A percentile compares a stretch with the other conserved stretches of the same genome.
Conservation (phyloP, 1,140 invertebrate genomes). For the Notospermus geniculatus region DNA sequence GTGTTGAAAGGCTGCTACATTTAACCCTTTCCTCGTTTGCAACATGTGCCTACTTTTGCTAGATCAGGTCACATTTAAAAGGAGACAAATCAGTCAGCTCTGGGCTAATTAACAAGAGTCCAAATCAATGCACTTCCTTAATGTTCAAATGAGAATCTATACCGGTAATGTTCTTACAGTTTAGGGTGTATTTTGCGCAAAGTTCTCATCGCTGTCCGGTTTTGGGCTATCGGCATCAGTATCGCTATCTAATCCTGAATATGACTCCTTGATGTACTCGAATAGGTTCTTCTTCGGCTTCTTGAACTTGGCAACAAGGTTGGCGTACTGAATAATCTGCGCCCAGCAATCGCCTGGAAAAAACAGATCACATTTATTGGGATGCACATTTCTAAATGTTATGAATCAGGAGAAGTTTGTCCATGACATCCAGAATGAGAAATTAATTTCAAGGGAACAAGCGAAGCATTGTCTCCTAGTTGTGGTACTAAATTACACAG, state of each 20-base stretch:
- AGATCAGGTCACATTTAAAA: no score
- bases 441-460: no score
- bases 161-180: neutral
- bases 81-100: no score
- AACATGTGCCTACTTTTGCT: no score
- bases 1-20: no score
- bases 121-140: no score
- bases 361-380: neutral
- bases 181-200: neutral
- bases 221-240: no score
- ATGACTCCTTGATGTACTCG: neutral
- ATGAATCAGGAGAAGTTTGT: neutral
- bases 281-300: constrained; percentile 8
- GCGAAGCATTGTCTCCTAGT: neutral
- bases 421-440: neutral
- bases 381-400: neutral
- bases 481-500: neutral
- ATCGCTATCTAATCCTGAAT: neutral
- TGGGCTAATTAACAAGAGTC: no score
- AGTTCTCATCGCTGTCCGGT: neutral
- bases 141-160: no score
- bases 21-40: no score
- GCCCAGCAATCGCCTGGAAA: constrained; percentile 6
- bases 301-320: constrained; percentile 2
- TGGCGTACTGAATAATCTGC: constrained; percentile 1